phyloP scores from a whole-genome alignment of 2,113 vertebrate genomes.

The Mormyrus lacerda region DNA sequence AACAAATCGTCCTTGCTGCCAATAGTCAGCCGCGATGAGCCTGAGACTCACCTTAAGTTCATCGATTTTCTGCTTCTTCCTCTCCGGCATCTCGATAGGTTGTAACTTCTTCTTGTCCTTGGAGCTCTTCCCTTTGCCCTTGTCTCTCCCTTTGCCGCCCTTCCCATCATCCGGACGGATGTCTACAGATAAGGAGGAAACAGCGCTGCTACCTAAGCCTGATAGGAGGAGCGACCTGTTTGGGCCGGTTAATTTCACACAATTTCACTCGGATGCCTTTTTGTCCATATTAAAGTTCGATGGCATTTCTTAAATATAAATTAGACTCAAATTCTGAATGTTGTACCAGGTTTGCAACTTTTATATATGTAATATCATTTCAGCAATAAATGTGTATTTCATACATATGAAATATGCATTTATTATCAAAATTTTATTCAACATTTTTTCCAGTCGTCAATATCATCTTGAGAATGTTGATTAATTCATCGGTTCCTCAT shows the following conservation, averaged over 20 bases:
- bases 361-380: neutral
- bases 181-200: constrained; percentile 15
- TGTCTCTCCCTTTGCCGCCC: constrained; percentile 62
- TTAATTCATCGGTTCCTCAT: neutral
- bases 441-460: neutral
- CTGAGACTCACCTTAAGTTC: constrained; percentile 69
- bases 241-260: neutral
- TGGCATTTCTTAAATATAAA: neutral
- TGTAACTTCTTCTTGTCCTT: constrained; percentile 65
- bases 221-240: neutral
- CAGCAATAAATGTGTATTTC: neutral
- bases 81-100: constrained; percentile 61
- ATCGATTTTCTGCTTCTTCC: constrained; percentile 76
- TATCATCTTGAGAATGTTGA: neutral
- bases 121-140: constrained; percentile 69
- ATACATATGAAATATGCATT: neutral
- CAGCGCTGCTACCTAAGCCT: rapidly evolving
- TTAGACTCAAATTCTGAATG: neutral
- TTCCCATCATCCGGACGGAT: constrained; percentile 35
- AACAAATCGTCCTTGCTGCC: neutral
- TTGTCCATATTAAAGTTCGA: neutral
- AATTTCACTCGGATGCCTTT: neutral
- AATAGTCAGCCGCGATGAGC: neutral
- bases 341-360: neutral
- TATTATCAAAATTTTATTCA: neutral